A percentile compares a stretch with the other conserved stretches of the same genome.
These are phyloP conservation scores for Notarius quadriscutis DNA, from an alignment of 2,113 vertebrate species.

Conservation along the genomic window DNA sequence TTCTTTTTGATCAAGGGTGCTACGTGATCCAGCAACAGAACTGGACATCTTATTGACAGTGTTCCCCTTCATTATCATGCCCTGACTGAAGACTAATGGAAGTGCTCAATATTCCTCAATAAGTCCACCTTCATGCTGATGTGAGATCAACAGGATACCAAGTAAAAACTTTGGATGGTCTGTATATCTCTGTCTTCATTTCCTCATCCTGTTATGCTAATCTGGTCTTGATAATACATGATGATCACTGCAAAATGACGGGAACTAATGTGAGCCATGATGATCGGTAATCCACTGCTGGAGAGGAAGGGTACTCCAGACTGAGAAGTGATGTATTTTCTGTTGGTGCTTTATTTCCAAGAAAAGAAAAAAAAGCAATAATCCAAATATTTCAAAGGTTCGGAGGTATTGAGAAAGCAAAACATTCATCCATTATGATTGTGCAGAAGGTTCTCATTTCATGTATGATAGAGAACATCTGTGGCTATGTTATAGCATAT, in stretches of 20 bases:
- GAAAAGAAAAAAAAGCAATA: constrained; percentile 57
- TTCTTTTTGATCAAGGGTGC: constrained; percentile 31
- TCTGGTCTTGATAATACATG: constrained; percentile 71
- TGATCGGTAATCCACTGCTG: constrained; percentile 50
- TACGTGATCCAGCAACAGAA: neutral
- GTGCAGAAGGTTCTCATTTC: constrained; percentile 68
- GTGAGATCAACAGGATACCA: constrained; percentile 1
- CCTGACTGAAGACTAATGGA: neutral
- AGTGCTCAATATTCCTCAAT: neutral
- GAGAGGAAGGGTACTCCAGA: constrained; percentile 40
- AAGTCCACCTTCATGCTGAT: neutral
- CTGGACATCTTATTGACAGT: neutral
- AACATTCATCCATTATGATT: constrained; percentile 57
- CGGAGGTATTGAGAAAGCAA: constrained; percentile 54
- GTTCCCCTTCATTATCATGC: constrained; percentile 6
- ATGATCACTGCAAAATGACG: constrained; percentile 69
- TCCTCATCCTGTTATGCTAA: constrained; percentile 43
- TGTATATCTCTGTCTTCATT: constrained; percentile 8
- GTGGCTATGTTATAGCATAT: constrained; percentile 46
- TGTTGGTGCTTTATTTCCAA: constrained; percentile 55
- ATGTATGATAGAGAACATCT: constrained; percentile 65
- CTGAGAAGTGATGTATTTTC: constrained; percentile 34
- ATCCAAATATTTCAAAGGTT: constrained; percentile 67
- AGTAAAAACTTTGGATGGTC: constrained; percentile 3
- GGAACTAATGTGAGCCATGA: constrained; percentile 74